Conservation (phyloP, 1,140 invertebrate genomes). For the Kradibia gibbosae region DNA sequence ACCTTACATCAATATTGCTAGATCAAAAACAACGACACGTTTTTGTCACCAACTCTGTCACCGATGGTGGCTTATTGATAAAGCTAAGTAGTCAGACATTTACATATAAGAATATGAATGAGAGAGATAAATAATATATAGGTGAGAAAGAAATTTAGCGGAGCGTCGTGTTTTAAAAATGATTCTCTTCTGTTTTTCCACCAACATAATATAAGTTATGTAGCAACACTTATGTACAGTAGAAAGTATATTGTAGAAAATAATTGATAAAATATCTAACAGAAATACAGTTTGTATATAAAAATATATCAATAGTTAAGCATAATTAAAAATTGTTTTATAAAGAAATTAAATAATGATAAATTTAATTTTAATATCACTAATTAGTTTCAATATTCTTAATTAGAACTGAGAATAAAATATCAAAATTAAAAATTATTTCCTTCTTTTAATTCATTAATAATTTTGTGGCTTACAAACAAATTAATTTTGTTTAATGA, state of each 20-base stretch:
- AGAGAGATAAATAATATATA: background rate
- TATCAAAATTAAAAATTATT: too few relatives aligned
- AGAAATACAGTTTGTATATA: too few relatives aligned
- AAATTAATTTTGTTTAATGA: too few relatives aligned
- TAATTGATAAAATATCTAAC: background rate
- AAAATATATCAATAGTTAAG: too few relatives aligned
- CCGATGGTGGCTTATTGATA: background rate
- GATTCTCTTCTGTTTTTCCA: background rate
- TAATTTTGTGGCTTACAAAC: too few relatives aligned
- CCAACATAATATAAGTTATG: background rate
- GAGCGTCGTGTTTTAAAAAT: background rate
- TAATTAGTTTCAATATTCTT: too few relatives aligned
- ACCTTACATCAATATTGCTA: background rate
- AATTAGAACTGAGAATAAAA: too few relatives aligned
- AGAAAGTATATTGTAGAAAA: background rate
- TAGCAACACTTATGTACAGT: background rate
- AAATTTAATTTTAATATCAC: too few relatives aligned
- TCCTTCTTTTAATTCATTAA: too few relatives aligned
- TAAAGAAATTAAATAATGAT: too few relatives aligned
- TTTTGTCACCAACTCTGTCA: background rate
- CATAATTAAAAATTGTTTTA: too few relatives aligned
- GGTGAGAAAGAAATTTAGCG: background rate
- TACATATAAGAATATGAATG: background rate
- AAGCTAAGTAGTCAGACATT: background rate
- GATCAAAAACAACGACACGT: background rate